These are phyloP conservation scores for Corythoichthys intestinalis DNA, from an alignment of 2,113 vertebrate species.

Conservation along the genomic window DNA sequence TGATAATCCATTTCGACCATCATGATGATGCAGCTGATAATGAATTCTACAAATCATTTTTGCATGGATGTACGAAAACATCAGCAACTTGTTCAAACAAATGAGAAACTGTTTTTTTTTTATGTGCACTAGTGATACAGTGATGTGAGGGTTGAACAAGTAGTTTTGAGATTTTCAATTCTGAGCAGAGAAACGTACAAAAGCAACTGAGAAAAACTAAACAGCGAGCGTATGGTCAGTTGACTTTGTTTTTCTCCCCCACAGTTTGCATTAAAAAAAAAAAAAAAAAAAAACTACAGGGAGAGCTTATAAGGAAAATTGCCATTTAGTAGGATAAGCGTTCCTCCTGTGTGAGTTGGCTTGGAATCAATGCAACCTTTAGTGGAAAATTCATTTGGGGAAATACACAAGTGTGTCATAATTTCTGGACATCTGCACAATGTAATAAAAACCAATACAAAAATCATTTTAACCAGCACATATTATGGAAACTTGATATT, in stretches of 20 bases:
- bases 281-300: not conserved
- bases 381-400: constrained; percentile 9
- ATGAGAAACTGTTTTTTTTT: too few relatives aligned
- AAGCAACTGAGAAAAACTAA: constrained; percentile 18
- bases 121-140: too few relatives aligned
- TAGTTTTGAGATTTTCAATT: too few relatives aligned
- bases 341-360: constrained; percentile 19
- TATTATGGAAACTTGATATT: not conserved
- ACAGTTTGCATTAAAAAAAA: not conserved
- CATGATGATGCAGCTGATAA: too few relatives aligned
- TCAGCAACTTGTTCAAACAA: too few relatives aligned
- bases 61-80: too few relatives aligned
- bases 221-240: constrained; percentile 40
- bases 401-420: constrained; percentile 16
- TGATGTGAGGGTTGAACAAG: too few relatives aligned
- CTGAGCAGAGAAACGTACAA: too few relatives aligned
- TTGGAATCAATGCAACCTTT: constrained; percentile 37
- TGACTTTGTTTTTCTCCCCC: constrained; percentile 10
- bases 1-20: too few relatives aligned
- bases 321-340: constrained; percentile 24
- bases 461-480: not conserved
- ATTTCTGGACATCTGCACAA: not conserved
- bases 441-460: not conserved
- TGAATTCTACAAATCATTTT: too few relatives aligned
- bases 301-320: constrained; percentile 12